These are phyloP conservation scores for Saturnia pavonia DNA, from an alignment of 2,888 invertebrate species.

Conservation along the genomic window DNA sequence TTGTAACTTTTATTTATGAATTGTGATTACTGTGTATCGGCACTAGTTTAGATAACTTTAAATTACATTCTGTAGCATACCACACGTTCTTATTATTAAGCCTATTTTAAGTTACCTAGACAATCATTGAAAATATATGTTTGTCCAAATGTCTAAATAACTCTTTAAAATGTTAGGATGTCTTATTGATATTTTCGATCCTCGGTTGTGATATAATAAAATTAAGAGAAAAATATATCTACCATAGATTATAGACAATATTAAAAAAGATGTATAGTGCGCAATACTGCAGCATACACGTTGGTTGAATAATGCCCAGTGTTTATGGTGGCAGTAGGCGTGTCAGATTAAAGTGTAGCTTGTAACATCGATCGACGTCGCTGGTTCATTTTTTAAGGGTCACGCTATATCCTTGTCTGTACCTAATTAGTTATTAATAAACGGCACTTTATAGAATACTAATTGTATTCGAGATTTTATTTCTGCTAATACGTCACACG, in stretches of 20 bases:
- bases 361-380: constrained; percentile 8
- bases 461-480: neutral
- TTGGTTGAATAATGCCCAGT: constrained; percentile 12
- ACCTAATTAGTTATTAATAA: constrained; percentile 8
- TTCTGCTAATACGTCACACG: neutral
- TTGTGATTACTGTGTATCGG: no score
- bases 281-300: neutral
- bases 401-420: constrained; percentile 13
- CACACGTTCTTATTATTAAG: no score
- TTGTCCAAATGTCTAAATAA: no score
- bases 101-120: no score
- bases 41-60: no score
- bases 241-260: neutral
- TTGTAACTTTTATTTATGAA: no score
- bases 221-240: neutral
- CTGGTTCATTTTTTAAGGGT: constrained; percentile 11
- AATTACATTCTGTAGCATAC: no score
- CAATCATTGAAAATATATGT: no score
- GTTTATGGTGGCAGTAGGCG: constrained; percentile 11
- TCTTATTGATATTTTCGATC: no score
- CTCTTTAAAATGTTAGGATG: no score
- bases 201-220: neutral
- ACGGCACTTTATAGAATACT: neutral
- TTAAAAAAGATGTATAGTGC: neutral
- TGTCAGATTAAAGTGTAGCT: constrained; percentile 11